A percentile compares a stretch with the other conserved stretches of the same genome.
Evolutionary conservation across 2,113 vertebrate genomes (phyloP).

Genomic region (Ctenodactylus gundi): DNA sequence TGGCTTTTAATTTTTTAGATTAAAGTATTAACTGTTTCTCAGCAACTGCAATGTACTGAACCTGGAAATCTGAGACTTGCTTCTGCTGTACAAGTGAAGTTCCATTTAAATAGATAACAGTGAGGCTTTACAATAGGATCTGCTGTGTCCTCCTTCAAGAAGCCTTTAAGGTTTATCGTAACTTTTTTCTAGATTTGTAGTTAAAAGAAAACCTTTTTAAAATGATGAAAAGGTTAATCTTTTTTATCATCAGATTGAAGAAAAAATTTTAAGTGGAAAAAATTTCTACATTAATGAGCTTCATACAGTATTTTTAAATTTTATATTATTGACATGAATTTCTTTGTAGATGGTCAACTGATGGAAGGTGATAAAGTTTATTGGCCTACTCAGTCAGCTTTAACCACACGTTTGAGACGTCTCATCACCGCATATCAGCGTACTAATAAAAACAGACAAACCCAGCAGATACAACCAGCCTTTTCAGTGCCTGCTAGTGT

Average conservation of each 20-base stretch:
- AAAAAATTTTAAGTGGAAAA: neutral
- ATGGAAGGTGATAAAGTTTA: constrained; percentile 90
- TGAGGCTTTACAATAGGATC: neutral
- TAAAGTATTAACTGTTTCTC: neutral
- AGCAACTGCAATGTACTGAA: neutral
- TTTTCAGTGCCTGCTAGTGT: constrained; percentile 87
- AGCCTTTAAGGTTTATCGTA: neutral
- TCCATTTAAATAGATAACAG: neutral
- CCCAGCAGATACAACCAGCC: constrained; percentile 91
- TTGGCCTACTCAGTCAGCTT: constrained; percentile 95
- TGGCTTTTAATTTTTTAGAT: neutral
- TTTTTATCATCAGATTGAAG: neutral
- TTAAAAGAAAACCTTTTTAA: constrained; percentile 28
- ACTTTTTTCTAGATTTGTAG: neutral
- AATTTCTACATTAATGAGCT: neutral
- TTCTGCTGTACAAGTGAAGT: neutral
- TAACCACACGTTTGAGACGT: constrained; percentile 95
- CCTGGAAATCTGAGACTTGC: neutral
- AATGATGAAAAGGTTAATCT: neutral
- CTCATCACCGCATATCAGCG: constrained; percentile 98
- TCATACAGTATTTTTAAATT: neutral
- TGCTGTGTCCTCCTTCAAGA: neutral
- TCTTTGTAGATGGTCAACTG: constrained; percentile 86
- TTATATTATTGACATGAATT: constrained; percentile 46
- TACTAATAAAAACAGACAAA: constrained; percentile 94